Evolutionary conservation across 53 echinoderm and acorn worm species (phyloP).

Genomic region (Hippasteria phrygiana): DNA sequence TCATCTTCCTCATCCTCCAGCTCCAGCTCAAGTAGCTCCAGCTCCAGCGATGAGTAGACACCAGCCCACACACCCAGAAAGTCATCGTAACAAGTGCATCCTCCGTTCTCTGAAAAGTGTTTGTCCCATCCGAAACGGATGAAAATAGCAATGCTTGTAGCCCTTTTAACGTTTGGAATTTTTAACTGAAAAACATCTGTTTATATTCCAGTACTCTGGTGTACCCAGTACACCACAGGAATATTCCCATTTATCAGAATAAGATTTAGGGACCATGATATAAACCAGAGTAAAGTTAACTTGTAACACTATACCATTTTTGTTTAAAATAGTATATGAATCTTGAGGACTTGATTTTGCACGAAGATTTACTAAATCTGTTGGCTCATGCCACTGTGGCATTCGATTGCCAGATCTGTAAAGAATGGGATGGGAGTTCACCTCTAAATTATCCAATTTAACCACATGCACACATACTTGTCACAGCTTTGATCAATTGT

Average conservation of each 20-base stretch:
- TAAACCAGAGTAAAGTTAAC: not conserved
- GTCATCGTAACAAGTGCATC: not conserved
- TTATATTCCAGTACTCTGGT: too few relatives aligned
- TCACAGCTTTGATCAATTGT: not conserved
- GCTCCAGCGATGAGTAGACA: conserved; percentile 78
- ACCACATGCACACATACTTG: not conserved
- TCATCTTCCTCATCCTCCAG: conserved; percentile 78
- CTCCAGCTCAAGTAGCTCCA: conserved; percentile 72
- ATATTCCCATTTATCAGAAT: too few relatives aligned
- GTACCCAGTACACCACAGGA: not conserved
- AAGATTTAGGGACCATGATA: not conserved
- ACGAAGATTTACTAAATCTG: not conserved
- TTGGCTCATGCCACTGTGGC: not conserved
- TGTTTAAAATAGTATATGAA: not conserved
- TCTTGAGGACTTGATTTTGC: not conserved
- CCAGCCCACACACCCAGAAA: not conserved
- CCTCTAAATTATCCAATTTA: not conserved
- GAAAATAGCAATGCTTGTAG: not conserved
- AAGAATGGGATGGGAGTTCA: too few relatives aligned
- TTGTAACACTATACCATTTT: not conserved
- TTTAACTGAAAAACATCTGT: not conserved
- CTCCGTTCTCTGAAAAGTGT: too few relatives aligned
- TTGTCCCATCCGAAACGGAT: too few relatives aligned
- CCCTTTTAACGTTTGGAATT: not conserved
- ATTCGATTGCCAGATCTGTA: too few relatives aligned